phyloP scores from a whole-genome alignment of 1,140 invertebrate species.

The Megathymus violae region DNA sequence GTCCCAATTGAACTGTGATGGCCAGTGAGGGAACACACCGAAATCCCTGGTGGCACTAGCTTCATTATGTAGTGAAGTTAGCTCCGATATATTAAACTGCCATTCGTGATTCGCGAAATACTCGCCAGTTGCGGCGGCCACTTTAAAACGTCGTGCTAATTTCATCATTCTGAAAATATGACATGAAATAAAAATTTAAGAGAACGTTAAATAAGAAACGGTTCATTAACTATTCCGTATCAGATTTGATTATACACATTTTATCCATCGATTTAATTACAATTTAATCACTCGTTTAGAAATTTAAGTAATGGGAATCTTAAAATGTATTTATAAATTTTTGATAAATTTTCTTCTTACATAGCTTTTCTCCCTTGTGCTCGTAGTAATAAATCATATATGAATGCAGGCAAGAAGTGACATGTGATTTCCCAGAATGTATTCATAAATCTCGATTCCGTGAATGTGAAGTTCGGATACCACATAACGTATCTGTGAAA shows the following conservation, averaged over 20 bases:
- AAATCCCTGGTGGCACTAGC: slow-evolving; percentile 85
- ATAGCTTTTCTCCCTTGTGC: slow-evolving; percentile 90
- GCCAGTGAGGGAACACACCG: slow-evolving; percentile 82
- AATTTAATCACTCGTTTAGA: no score
- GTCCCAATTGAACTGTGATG: slow-evolving; percentile 62
- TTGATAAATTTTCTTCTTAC: slow-evolving; percentile 85
- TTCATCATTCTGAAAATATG: slow-evolving; percentile 92
- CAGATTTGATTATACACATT: no score
- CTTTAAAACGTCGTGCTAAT: slow-evolving; percentile 91
- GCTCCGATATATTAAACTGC: slow-evolving; percentile 91
- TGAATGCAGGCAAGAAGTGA: slow-evolving; percentile 91
- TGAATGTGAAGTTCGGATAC: slow-evolving; percentile 93
- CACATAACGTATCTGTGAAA: slow-evolving; percentile 88
- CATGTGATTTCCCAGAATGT: slow-evolving; percentile 88
- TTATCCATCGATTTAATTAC: no score
- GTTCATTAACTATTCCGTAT: no score
- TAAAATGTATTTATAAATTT: no score
- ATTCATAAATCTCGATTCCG: slow-evolving; percentile 89
- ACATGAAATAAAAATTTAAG: neutral
- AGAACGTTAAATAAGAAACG: no score
- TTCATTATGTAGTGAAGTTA: slow-evolving; percentile 86
- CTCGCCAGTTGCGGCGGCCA: slow-evolving; percentile 90
- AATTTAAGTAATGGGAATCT: no score
- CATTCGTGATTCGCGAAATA: slow-evolving; percentile 96
- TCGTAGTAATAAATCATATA: slow-evolving; percentile 89